Evolutionary conservation across 2,888 invertebrate genomes (phyloP), one percentile per base, ranked within the genome.

Genomic region (Gymnocheta viridis): DNA sequence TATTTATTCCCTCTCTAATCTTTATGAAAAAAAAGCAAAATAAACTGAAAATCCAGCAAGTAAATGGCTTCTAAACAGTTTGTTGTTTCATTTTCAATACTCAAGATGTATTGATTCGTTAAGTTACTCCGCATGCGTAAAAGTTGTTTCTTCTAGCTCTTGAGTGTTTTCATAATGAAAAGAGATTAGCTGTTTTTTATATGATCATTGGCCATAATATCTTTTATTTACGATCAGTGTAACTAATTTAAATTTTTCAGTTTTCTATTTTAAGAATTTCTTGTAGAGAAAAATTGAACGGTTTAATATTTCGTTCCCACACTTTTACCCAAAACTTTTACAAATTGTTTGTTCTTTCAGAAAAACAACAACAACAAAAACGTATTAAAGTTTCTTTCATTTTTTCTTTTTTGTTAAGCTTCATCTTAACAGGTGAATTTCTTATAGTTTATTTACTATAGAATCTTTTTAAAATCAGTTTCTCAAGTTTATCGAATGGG

Each of bases 241-340:
- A 87, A 89, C 91, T 89, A 89, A 90, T 90, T 90, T 90, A 88
- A 90, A 91, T 91, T 89, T 74, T 91, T 87, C 87, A 88, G 85
- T 84, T 81, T 81, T 82, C 72, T 86, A 76, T 89, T 89, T 47
- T 27, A 35, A 66, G 54, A 44, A 49, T 60, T 69, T 69, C 35
- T 56, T 56, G 85, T 86, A 77, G 69, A 22, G 35, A 38, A 56
- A 47, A 76, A 32, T 17, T 82, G 51, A 83, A 67, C 79, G 56
- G 62, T 82, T 72, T 67, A 72, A 51, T 66, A 86, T 86, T 88
- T 87, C 87, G 88, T 89, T 89, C 89, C 91, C 90, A 90, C 89
- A 90, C 89, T 89, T 90, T 89, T 88, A 89, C 91, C 67, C 47
- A 62, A 66, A 82, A 41, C 22, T 12, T 47, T 88, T 87, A 66